Evolutionary conservation across 2,888 invertebrate species (phyloP), one percentile per base, ranked within the genome.

Genomic region (Parelbella ahira): DNA sequence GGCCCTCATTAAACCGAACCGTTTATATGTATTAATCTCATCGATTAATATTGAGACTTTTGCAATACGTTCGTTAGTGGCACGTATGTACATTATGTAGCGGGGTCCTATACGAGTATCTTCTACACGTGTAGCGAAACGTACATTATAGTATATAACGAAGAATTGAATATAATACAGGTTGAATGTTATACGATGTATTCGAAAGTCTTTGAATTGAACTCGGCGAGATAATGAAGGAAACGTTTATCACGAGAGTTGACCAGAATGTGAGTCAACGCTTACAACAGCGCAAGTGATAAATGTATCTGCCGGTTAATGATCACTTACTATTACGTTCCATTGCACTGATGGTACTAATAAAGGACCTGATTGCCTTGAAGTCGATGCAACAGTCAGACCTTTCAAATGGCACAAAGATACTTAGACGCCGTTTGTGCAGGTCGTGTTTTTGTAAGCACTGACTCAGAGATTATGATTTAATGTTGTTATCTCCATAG

Each of bases 311-410:
- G 23, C 34, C 28, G 10, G 34, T 42, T 42, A 42, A 42, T 42
- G 42, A 42, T 42, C 27, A 27, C 11, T 33, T 20, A 33, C 33
- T 28, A 25, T 25, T n/a, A 49, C 38, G 44, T 48, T 34, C 44
- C 45, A 36, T 47, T 52, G 49, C 45, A 48, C 47, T 48, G 54
- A 54, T 50, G 54, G 48, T 54, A 49, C 51, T 52, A 28, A 43
- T 51, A 50, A 46, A 50, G 50, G 52, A 54, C 53, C 50, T 27
- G 53, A 50, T 54, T 44, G 50, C 53, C 53, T 54, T 54, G 53
- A 48, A 49, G 44, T 43, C 48, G 49, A 47, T 50, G 53, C 50
- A 50, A 47, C 33, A 6, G 38, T n/a, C 19, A 27, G 34, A 34
- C 53, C 48, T 52, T 50, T 51, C 51, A 39, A 54, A 50, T 49